These are phyloP conservation scores for Centropus bengalensis DNA, from an alignment of 2,113 vertebrate genomes.

Conservation along the genomic window DNA sequence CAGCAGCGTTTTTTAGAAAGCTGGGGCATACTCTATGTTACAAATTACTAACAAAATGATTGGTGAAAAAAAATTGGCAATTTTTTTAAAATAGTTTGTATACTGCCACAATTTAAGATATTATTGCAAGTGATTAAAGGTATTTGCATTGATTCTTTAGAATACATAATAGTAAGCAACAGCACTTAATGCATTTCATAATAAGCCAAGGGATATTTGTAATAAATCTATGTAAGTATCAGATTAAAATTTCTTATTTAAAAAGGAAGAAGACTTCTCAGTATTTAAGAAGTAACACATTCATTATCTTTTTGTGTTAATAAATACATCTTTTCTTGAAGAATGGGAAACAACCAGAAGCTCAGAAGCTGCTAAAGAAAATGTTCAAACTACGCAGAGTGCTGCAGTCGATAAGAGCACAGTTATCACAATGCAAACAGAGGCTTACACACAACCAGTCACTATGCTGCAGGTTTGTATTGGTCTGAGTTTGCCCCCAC, in stretches of 20 bases:
- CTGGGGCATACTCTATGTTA: neutral
- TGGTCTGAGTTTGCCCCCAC: neutral
- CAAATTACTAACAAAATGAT: neutral
- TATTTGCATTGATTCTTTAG: neutral
- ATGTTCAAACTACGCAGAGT: slow-evolving; percentile 72
- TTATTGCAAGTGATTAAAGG: neutral
- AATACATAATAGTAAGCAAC: neutral
- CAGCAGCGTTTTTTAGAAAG: neutral
- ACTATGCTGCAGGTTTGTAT: slow-evolving; percentile 93
- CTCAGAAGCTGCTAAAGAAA: slow-evolving; percentile 84
- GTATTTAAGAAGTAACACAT: neutral
- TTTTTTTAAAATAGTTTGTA: neutral
- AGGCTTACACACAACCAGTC: slow-evolving; percentile 90
- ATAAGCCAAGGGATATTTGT: neutral
- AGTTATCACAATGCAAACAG: slow-evolving; percentile 82
- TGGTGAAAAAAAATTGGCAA: neutral
- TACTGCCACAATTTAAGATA: neutral
- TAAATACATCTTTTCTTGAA: slow-evolving; percentile 56
- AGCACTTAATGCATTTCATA: neutral
- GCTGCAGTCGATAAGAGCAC: slow-evolving; percentile 78
- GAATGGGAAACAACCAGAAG: slow-evolving; percentile 94
- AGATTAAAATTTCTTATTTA: neutral
- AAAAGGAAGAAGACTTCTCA: neutral
- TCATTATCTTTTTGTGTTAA: neutral
- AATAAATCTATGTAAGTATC: neutral